phyloP scores from a whole-genome alignment of 2,888 invertebrate genomes.

The Mesorhabditis sp. region DNA sequence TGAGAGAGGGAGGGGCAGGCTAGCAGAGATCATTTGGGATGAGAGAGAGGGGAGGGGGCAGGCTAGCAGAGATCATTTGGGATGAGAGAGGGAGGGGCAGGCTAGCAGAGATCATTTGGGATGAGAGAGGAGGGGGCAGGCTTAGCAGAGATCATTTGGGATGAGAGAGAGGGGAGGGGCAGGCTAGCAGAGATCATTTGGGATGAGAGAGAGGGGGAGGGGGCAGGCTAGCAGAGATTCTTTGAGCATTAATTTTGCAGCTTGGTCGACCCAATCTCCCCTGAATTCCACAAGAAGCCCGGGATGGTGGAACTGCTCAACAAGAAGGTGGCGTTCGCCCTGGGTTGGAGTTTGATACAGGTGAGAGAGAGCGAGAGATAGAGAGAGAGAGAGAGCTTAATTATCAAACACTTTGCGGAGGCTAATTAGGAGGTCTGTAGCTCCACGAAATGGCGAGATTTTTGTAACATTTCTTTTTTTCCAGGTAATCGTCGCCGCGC shows the following conservation, averaged over 20 bases:
- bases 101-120: background rate
- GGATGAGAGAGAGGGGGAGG: background rate
- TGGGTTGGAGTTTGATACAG: background rate
- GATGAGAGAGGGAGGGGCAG: background rate
- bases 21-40: background rate
- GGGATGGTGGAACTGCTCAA: constrained; percentile 38
- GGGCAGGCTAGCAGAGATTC: background rate
- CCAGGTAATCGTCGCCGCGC: constrained; percentile 46
- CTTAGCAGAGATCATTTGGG: background rate
- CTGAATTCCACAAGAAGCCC: constrained; percentile 12
- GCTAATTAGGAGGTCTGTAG: too few relatives aligned
- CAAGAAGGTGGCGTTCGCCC: constrained; percentile 14
- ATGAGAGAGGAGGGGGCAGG: background rate
- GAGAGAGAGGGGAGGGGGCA: background rate
- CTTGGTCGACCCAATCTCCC: constrained; percentile 42
- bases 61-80: background rate
- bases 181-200: too few relatives aligned
- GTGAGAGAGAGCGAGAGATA: background rate
- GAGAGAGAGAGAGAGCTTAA: too few relatives aligned
- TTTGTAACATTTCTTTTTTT: constrained; percentile 1
- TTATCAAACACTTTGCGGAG: too few relatives aligned
- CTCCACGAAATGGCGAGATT: too few relatives aligned
- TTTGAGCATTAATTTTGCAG: constrained; percentile 20
- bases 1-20: background rate
- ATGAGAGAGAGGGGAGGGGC: background rate